These are phyloP conservation scores for Lineus longissimus DNA, from an alignment of 1,140 invertebrate species.

Conservation along the genomic window DNA sequence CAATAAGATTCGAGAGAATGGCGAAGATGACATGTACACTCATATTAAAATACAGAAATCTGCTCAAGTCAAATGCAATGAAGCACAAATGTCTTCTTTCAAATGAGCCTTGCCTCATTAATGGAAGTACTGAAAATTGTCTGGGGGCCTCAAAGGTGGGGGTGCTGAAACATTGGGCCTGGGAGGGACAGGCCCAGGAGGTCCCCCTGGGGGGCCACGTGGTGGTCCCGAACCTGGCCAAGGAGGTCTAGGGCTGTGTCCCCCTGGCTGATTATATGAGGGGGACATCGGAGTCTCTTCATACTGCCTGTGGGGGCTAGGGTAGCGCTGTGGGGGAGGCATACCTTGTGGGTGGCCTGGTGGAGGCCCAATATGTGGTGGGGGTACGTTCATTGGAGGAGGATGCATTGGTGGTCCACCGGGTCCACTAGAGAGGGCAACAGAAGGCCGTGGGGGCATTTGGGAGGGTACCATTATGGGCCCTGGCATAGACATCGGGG, in stretches of 20 bases:
- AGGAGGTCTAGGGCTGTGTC: not conserved
- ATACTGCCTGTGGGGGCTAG: slow-evolving; percentile 24
- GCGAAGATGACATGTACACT: too few relatives aligned
- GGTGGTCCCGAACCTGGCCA: slow-evolving; percentile 13
- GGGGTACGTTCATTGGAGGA: not conserved
- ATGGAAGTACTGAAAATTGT: too few relatives aligned
- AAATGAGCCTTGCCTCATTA: too few relatives aligned
- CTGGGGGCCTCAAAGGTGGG: too few relatives aligned
- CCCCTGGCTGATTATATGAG: not conserved
- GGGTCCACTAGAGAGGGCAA: not conserved
- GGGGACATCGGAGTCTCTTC: slow-evolving; percentile 17
- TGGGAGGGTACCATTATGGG: not conserved
- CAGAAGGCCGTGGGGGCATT: not conserved
- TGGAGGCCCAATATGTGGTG: not conserved
- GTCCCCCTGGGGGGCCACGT: slow-evolving; percentile 8
- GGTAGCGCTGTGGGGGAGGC: slow-evolving; percentile 20
- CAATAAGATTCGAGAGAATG: too few relatives aligned
- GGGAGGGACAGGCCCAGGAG: slow-evolving; percentile 16
- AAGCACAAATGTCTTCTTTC: too few relatives aligned
- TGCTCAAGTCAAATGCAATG: too few relatives aligned
- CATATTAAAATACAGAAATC: too few relatives aligned
- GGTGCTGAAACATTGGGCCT: too few relatives aligned
- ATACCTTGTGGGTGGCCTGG: not conserved
- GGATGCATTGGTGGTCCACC: not conserved
- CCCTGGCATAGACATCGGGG: not conserved